phyloP scores from a whole-genome alignment of 2,888 invertebrate genomes.

The Halictus quadricinctus region DNA sequence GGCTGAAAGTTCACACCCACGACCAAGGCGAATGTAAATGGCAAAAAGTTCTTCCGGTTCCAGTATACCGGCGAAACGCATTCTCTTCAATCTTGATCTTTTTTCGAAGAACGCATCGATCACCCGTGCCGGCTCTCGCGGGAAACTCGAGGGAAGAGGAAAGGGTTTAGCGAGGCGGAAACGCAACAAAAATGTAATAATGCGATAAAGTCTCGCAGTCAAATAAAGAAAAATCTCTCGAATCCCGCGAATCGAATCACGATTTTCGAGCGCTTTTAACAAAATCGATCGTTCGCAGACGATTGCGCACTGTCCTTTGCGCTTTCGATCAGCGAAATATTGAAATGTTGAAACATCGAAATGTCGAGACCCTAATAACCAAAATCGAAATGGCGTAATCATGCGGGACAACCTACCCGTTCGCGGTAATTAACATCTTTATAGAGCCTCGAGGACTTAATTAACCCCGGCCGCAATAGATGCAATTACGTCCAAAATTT shows the following conservation, averaged over 20 bases:
- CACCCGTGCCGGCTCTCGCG: slow-evolving; percentile 63
- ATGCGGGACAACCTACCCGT: background rate
- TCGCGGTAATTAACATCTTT: background rate
- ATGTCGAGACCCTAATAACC: background rate
- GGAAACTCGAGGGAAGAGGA: slow-evolving; percentile 48
- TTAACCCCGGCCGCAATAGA: background rate
- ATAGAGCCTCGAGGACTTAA: background rate
- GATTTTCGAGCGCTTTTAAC: background rate
- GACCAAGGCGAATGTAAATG: slow-evolving; percentile 55
- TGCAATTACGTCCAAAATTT: background rate
- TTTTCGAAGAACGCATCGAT: slow-evolving; percentile 69
- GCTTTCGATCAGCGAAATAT: background rate
- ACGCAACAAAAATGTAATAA: slow-evolving; percentile 63
- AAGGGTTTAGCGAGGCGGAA: slow-evolving; percentile 41
- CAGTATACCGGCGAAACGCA: slow-evolving; percentile 55
- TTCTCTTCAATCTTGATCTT: slow-evolving; percentile 70
- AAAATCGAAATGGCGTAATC: background rate
- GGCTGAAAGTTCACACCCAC: slow-evolving; percentile 17
- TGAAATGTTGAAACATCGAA: background rate
- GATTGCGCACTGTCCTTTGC: background rate
- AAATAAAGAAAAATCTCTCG: slow-evolving; percentile 40
- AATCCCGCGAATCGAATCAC: slow-evolving; percentile 15
- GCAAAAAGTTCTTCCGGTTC: slow-evolving; percentile 50
- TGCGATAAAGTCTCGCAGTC: slow-evolving; percentile 45
- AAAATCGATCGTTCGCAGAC: background rate